Base-by-base conservation (phyloP, 2,888 invertebrate species). In the Antheraea assamensis region DNA sequence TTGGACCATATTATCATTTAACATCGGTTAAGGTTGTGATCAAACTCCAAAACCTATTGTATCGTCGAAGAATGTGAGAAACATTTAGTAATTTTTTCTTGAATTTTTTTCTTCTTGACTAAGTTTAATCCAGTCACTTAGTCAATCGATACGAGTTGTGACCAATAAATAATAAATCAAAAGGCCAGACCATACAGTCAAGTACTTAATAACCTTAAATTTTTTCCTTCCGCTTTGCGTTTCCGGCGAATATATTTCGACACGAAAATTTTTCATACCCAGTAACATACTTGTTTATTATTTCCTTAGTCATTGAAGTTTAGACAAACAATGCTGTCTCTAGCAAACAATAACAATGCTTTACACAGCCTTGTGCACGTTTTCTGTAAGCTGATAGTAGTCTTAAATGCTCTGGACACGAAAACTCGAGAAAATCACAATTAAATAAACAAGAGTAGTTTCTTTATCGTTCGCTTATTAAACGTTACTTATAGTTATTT, bases 331-430 rank as follows among this genome's bases (percentile, higher is more conserved):
- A 80, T 80, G 77, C 77, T 77, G 72, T 75, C 73, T 75, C 73
- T 42, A 7, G 73, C 72, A 31, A 55, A 49, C 64, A 72, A 70
- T 71, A 64, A 72, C 64, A 72, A 52, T 55, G 35, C 52, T 64
- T 64, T 74, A 49, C 24, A 52, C 70, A 70, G 71, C 73, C 73
- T 75, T 74, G 74, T 72, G 66, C 47, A 72, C 21, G 68, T 24
- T 35, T 71, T 55, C 82, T 79, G 75, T 78, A 81, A 79, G 79
- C 79, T 80, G 78, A 78, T 77, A 78, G 35, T 24, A 27, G 61
- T 27, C 31, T 61, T 71, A 30, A 68, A 71, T n/a, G 55, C 77
- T 74, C 77, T 74, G 75, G 76, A 71, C 77, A 77, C 76, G 74
- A 78, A 73, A 72, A 72, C 55, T 75, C 77, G 73, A 72, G 78